A percentile compares a stretch with the other conserved stretches of the same genome.
These are phyloP conservation scores for Meteorus cinctellus DNA, from an alignment of 2,888 invertebrate species.

Conservation along the genomic window DNA sequence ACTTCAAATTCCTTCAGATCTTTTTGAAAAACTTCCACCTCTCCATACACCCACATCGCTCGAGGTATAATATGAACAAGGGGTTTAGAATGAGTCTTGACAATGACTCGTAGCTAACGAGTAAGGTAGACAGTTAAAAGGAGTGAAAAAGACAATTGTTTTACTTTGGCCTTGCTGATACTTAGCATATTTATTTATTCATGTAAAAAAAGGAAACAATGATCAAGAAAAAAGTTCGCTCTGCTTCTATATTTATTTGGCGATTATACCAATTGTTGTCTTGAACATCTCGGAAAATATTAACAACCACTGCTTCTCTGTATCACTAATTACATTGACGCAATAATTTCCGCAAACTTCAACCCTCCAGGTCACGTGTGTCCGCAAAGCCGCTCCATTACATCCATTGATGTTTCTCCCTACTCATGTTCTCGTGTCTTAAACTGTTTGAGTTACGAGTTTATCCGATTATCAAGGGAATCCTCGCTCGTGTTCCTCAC, in stretches of 20 bases:
- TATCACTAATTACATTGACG: not conserved
- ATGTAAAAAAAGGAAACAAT: not conserved
- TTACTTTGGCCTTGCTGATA: no score
- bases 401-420: slow-evolving; percentile 55
- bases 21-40: not conserved
- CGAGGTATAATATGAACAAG: not conserved
- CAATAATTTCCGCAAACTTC: slow-evolving; percentile 2
- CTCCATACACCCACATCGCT: not conserved
- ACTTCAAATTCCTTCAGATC: not conserved
- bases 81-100: not conserved
- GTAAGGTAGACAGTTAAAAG: no score
- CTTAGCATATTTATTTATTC: not conserved
- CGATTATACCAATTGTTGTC: not conserved
- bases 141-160: no score
- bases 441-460: slow-evolving; percentile 71
- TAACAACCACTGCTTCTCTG: not conserved
- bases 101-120: not conserved
- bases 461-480: slow-evolving; percentile 66
- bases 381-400: slow-evolving; percentile 61
- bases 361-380: slow-evolving; percentile 7
- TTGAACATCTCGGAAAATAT: not conserved
- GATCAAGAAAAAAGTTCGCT: no score
- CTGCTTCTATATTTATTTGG: not conserved
- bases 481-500: slow-evolving; percentile 49
- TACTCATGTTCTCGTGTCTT: slow-evolving; percentile 57